Conservation (phyloP, 2,797 vertebrate genomes). For the Bradypodion ventrale region DNA sequence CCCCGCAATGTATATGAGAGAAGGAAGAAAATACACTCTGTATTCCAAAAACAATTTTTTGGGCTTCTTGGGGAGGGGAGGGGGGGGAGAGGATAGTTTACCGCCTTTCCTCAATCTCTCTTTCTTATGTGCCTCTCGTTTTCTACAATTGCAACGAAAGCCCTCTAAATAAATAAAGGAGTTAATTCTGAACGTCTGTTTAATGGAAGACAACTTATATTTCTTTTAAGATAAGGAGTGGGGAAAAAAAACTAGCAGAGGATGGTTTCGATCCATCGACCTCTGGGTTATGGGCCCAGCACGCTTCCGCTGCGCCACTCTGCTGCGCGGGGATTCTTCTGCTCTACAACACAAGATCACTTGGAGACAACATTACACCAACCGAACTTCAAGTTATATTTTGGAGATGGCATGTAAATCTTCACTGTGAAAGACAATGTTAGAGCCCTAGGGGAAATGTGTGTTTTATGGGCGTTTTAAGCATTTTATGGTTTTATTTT, state of each 20-base stretch:
- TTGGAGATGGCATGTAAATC: too few relatives aligned
- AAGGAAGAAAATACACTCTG: too few relatives aligned
- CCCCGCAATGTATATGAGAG: background rate
- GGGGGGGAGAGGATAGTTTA: too few relatives aligned
- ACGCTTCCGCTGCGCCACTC: slow-evolving; percentile 53
- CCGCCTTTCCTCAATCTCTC: background rate
- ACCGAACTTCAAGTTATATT: too few relatives aligned
- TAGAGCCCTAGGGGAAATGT: too few relatives aligned
- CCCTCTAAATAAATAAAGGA: background rate
- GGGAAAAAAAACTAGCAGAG: slow-evolving; percentile 4
- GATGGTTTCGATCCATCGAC: slow-evolving; percentile 49
- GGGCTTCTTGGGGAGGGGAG: too few relatives aligned
- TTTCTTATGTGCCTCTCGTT: background rate
- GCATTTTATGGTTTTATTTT: too few relatives aligned
- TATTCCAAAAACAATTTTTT: background rate
- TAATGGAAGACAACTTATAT: background rate
- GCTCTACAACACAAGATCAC: too few relatives aligned
- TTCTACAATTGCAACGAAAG: background rate
- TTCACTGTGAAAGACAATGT: too few relatives aligned
- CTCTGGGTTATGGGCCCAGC: slow-evolving; percentile 54
- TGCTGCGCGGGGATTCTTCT: too few relatives aligned
- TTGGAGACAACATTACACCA: too few relatives aligned
- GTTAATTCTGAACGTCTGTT: background rate
- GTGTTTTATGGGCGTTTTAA: too few relatives aligned
- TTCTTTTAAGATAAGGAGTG: background rate